Evolutionary conservation across 2,797 vertebrate species (phyloP), one percentile per base, ranked within the genome.

Genomic region (Peromyscus aztecus): DNA sequence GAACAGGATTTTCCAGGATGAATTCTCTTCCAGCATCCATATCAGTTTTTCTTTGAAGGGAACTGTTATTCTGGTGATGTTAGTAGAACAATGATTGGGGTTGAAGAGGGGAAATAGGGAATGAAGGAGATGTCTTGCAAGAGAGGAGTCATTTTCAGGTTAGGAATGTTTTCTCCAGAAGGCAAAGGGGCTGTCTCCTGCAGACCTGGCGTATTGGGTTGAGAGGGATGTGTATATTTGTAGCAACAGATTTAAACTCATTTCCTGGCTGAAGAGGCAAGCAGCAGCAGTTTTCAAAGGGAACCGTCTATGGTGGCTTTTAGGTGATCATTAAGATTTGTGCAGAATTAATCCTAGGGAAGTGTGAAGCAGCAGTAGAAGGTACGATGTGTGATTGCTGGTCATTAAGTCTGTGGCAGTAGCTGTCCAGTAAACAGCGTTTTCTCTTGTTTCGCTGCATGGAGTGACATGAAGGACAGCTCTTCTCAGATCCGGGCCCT

Each of bases 131-230:
- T 96, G 31, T 90, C 34, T 96, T 94, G 37, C 8, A 11, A 78
- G 95, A 85, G 6, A 95, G 93, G 92, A 95, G 93, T 95, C 97
- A 13, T 97, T 91, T 98, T 97, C 96, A 95, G 91, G 87, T 93
- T 95, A 73, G 37, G 73, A 59, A 80, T 94, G 82, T 90, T 97
- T 96, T 89, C 94, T 94, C 52, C 24, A 88, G 80, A 85, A 92
- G 49, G 55, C 49, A 1, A 37, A 90, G 40, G 59, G 61, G 82
- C 63, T 96, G 34, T 91, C 95, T 90, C 80, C 89, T 95, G 6
- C 61, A 85, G 71, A 90, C 57, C 57, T 29, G 84, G 16, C 31
- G 31, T 89, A 65, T 88, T 91, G 63, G 71, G 31, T 95, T 89
- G 89, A 96, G 90, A 76, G 65, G 87, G 94, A 94, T 82, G 21